Evolutionary conservation across 2,113 vertebrate genomes (phyloP), one percentile per base, ranked within the genome.

Genomic region (Nycticebus coucang): DNA sequence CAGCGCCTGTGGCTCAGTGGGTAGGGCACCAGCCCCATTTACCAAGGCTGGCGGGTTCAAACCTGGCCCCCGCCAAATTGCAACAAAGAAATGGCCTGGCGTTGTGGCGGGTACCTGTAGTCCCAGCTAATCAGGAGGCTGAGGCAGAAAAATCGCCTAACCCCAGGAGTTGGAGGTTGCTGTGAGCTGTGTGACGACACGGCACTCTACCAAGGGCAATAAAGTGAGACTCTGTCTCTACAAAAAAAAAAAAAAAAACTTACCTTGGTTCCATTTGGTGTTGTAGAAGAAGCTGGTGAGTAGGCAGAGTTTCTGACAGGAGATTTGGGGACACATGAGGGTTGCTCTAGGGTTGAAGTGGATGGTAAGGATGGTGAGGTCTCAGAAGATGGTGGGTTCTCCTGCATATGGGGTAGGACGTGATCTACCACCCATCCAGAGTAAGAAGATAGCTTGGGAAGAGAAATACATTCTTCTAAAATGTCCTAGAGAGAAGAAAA

Each of bases 401-500:
- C 93, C 45, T 89, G 88, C 0, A 55, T 30, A 0, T 74, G 88
- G 7, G 68, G 94, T 1, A 95, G 11, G 18, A 98, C 50, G 18
- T 95, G 98, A 80, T 98, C 99, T 4, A 99, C 97, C 28, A 99
- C 98, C 98, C 98, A 98, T 59, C 98, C 98, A 0, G 98, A 97
- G 28, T 98, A 98, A 0, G 97, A 41, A 3, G 99, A 98, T 0
- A 99, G 97, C 94, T 95, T 97, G 3, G 98, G 96, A 50, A 97
- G 94, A 4, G 97, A 78, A 41, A 97, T 81, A 7, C 98, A 98
- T 66, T 98, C 98, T 96, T 98, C 98, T 75, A 98, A 78, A 41
- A 98, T 26, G 94, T 98, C 98, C 99, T 99, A 69, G 1, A 18
- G 78, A 95, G 66, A 53, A 94, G 50, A 96, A 50, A 17, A 79